Conservation (phyloP, 2,113 vertebrate genomes). For the Menidia beryllina region DNA sequence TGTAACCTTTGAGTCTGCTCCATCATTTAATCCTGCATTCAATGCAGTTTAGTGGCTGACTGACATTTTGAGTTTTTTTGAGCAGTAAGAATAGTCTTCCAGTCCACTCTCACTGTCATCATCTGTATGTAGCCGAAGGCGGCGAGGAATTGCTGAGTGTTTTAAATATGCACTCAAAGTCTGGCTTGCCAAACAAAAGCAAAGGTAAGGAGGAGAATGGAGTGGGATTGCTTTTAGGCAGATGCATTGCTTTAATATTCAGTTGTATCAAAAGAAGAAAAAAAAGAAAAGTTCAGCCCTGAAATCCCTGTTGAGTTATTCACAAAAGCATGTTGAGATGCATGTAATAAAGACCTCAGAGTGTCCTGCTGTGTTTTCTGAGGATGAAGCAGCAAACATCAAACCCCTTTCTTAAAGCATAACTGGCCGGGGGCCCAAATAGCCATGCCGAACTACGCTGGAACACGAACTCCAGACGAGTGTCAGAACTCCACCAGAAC, state of each 20-base stretch:
- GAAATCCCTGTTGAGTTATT: slow-evolving; percentile 35
- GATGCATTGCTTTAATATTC: slow-evolving; percentile 57
- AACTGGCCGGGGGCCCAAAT: slow-evolving; percentile 33
- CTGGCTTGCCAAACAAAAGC: slow-evolving; percentile 55
- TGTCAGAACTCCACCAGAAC: slow-evolving; percentile 30
- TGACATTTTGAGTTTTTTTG: slow-evolving; percentile 37
- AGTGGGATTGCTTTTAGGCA: slow-evolving; percentile 61
- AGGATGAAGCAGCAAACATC: slow-evolving; percentile 46
- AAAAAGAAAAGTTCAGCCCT: slow-evolving; percentile 42
- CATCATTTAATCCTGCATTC: slow-evolving; percentile 7
- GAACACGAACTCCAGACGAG: slow-evolving; percentile 19
- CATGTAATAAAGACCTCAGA: slow-evolving; percentile 42
- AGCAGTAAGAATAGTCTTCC: slow-evolving; percentile 32
- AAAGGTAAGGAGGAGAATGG: slow-evolving; percentile 40
- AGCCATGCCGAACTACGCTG: slow-evolving; percentile 26
- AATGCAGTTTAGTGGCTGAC: slow-evolving; percentile 8
- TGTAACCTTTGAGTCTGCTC: neutral
- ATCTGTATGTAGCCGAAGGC: slow-evolving; percentile 46
- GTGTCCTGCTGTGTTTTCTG: slow-evolving; percentile 43
- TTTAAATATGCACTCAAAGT: slow-evolving; percentile 68
- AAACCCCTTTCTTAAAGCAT: slow-evolving; percentile 40
- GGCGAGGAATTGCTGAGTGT: slow-evolving; percentile 56
- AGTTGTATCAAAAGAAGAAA: slow-evolving; percentile 46
- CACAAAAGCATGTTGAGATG: slow-evolving; percentile 40
- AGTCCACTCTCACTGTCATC: slow-evolving; percentile 22